A percentile compares a stretch with the other conserved stretches of the same genome.
Conservation (phyloP, 2,888 invertebrate genomes). For the Drosophila paucipuncta region DNA sequence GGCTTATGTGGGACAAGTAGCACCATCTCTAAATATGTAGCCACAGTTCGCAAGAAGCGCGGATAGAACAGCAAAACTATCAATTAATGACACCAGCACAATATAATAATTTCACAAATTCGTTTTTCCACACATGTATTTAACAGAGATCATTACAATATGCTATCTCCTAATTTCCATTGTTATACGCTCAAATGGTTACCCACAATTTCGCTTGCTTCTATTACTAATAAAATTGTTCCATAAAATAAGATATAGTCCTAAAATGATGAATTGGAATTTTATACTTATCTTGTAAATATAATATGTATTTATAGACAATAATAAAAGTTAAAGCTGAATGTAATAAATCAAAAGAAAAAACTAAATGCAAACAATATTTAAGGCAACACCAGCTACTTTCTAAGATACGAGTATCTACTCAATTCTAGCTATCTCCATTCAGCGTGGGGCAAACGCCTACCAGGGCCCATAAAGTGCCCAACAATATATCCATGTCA, state of each 20-base stretch:
- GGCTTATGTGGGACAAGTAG: constrained; percentile 58
- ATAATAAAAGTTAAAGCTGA: neutral
- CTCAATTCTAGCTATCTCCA: constrained; percentile 43
- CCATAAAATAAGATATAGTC: neutral
- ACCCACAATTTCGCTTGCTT: neutral
- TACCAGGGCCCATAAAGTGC: constrained; percentile 46
- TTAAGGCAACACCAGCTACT: constrained; percentile 19
- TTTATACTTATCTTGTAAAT: neutral
- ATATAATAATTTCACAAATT: neutral
- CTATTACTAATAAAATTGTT: neutral
- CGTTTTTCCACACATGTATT: neutral
- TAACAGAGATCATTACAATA: neutral
- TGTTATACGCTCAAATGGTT: neutral
- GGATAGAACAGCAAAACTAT: constrained; percentile 10
- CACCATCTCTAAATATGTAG: constrained; percentile 1
- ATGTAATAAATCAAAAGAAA: neutral
- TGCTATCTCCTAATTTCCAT: neutral
- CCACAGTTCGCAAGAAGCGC: constrained; percentile 34
- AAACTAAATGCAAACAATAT: constrained; percentile 8
- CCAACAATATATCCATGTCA: constrained; percentile 49
- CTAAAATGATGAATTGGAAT: neutral
- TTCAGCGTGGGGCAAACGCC: constrained; percentile 62
- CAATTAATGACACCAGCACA: constrained; percentile 10
- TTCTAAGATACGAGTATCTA: constrained; percentile 25
- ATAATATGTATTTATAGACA: neutral